Conservation (phyloP, 37 sponge, comb jelly and placozoan species). For the Cladorhizidae sp. region DNA sequence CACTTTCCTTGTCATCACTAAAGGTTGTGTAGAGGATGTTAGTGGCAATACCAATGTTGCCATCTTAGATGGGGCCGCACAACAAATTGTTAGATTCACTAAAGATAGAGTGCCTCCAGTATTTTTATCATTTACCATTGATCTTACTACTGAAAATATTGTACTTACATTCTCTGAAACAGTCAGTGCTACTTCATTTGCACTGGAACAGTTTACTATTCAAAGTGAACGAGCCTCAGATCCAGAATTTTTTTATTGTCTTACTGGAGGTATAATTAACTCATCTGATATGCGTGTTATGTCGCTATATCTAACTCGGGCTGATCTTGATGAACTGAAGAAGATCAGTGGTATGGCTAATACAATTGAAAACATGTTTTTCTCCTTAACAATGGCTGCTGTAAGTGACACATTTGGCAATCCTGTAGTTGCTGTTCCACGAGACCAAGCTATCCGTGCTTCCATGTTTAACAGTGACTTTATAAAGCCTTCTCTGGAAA, state of each 20-base stretch:
- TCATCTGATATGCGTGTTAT: conserved; percentile 20
- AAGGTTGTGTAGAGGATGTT: conserved; percentile 67
- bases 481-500: conserved; percentile 44
- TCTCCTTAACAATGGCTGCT: conserved; percentile 48
- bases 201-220: conserved; percentile 44
- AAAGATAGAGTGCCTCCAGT: conserved; percentile 62
- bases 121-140: conserved; percentile 52
- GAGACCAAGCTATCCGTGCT: conserved; percentile 18
- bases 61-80: conserved; percentile 23
- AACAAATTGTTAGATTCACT: conserved; percentile 29
- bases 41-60: conserved; percentile 59
- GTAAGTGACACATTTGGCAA: conserved; percentile 69
- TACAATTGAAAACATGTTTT: conserved; percentile 43
- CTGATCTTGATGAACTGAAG: conserved; percentile 84
- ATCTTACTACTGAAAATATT: conserved; percentile 62
- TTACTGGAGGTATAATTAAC: conserved; percentile 71
- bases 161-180: conserved; percentile 84
- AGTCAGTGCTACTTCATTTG: conserved; percentile 60
- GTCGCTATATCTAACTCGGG: conserved; percentile 51
- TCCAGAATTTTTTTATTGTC: conserved; percentile 20
- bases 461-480: conserved; percentile 50
- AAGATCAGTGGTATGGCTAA: conserved; percentile 46
- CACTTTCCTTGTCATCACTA: conserved; percentile 67
- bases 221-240: conserved; percentile 15
- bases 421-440: conserved; percentile 25